Evolutionary conservation across 2,113 vertebrate genomes (phyloP).

Genomic region (Myocastor coypus): DNA sequence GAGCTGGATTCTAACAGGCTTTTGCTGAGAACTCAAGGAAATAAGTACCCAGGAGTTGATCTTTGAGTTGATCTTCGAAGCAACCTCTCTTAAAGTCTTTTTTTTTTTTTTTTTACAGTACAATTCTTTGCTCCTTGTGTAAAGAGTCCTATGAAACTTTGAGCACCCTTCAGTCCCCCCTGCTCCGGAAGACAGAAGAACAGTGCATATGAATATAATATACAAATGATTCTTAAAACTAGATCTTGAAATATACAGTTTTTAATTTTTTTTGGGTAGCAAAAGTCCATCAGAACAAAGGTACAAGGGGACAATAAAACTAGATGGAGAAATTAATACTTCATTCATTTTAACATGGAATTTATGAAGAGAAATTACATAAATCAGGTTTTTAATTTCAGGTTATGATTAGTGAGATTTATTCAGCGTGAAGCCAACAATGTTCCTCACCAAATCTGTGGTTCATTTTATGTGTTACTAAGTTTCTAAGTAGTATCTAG

Average conservation of each 20-base stretch:
- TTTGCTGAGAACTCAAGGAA: background rate
- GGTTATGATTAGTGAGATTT: background rate
- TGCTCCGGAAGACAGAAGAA: background rate
- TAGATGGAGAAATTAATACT: background rate
- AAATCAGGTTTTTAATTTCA: background rate
- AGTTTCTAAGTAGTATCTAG: background rate
- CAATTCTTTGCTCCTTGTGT: background rate
- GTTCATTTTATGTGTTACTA: background rate
- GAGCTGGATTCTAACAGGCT: background rate
- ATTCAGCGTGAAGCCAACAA: background rate
- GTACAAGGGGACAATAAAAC: background rate
- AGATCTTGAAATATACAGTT: background rate
- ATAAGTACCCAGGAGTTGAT: background rate
- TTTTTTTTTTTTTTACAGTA: background rate
- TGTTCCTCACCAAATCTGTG: background rate
- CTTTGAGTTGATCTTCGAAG: background rate
- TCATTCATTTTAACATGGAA: background rate
- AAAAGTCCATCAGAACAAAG: background rate
- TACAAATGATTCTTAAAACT: background rate
- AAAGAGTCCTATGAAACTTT: background rate
- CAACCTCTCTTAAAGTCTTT: background rate
- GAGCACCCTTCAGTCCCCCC: background rate
- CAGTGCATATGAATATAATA: background rate
- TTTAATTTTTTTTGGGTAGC: background rate
- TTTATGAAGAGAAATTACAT: background rate